phyloP scores from a whole-genome alignment of 2,113 vertebrate genomes.

The Catharus bicknelli region DNA sequence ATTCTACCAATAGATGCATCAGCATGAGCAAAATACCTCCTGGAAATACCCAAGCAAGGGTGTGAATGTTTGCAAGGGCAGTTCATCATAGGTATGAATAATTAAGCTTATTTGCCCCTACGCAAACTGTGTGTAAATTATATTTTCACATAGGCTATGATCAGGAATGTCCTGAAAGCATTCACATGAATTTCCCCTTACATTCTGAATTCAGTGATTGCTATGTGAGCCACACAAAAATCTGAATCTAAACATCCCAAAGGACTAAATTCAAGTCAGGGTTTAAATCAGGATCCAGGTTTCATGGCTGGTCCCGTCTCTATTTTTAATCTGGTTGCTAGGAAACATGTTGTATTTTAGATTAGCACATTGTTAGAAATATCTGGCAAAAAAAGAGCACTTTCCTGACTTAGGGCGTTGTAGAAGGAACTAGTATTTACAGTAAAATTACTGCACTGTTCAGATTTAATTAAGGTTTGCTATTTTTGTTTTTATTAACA shows the following conservation, averaged over 20 bases:
- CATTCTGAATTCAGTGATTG: constrained; percentile 32
- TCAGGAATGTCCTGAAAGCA: not conserved
- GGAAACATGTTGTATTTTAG: constrained; percentile 67
- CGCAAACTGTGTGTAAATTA: not conserved
- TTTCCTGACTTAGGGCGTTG: constrained; percentile 51
- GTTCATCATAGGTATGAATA: constrained; percentile 5
- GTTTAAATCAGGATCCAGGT: constrained; percentile 63
- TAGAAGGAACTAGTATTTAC: constrained; percentile 40
- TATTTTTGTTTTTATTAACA: constrained; percentile 79
- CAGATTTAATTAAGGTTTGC: constrained; percentile 60
- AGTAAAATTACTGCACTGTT: constrained; percentile 21
- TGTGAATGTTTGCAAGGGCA: not conserved
- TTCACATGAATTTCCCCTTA: not conserved
- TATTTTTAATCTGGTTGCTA: constrained; percentile 76
- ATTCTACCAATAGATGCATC: not conserved
- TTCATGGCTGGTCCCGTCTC: constrained; percentile 61
- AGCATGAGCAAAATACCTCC: not conserved
- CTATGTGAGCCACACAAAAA: constrained; percentile 4
- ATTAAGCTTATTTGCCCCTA: not conserved
- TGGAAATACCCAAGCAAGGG: constrained; percentile 11
- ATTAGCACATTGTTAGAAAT: constrained; percentile 68
- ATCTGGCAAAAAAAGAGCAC: constrained; percentile 61
- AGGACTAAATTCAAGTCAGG: constrained; percentile 39
- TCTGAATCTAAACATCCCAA: constrained; percentile 25
- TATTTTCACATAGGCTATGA: constrained; percentile 11